A percentile compares a stretch with the other conserved stretches of the same genome.
Conservation (phyloP, 2,797 vertebrate genomes). For the Neopelma chrysocephalum region DNA sequence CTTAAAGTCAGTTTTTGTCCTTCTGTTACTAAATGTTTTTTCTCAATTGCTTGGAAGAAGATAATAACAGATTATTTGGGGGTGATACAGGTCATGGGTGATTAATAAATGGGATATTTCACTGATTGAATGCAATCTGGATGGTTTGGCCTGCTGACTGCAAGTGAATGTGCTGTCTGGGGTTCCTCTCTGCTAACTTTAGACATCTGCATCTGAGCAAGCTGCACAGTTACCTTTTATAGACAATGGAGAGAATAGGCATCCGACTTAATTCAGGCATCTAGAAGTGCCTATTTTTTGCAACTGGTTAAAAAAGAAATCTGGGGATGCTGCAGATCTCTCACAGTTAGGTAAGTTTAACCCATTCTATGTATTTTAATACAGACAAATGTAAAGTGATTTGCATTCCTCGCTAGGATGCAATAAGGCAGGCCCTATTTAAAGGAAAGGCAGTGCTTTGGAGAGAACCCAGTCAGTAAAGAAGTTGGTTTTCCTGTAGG, state of each 20-base stretch:
- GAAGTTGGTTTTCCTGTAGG: not conserved
- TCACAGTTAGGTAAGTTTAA: not conserved
- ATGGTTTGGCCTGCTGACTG: not conserved
- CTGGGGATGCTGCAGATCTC: not conserved
- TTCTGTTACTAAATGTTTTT: not conserved
- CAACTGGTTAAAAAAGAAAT: not conserved
- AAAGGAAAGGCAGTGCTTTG: not conserved
- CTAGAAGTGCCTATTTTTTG: not conserved
- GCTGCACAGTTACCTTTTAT: not conserved
- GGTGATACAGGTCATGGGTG: not conserved
- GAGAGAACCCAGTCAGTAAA: not conserved
- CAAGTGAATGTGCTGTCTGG: not conserved
- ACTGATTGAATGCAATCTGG: not conserved
- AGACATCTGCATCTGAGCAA: conserved; percentile 6
- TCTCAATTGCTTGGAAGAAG: not conserved
- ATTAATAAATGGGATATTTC: not conserved
- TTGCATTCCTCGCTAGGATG: not conserved
- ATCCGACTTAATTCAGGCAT: not conserved
- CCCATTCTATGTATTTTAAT: not conserved
- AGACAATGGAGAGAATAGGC: not conserved
- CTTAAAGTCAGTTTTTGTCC: not conserved
- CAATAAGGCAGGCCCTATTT: not conserved
- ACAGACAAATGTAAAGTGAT: not conserved
- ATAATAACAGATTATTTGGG: not conserved
- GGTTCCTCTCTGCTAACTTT: conserved; percentile 16